Base-by-base conservation (phyloP, 2,797 vertebrate genomes). In the Vespertilio murinus region DNA sequence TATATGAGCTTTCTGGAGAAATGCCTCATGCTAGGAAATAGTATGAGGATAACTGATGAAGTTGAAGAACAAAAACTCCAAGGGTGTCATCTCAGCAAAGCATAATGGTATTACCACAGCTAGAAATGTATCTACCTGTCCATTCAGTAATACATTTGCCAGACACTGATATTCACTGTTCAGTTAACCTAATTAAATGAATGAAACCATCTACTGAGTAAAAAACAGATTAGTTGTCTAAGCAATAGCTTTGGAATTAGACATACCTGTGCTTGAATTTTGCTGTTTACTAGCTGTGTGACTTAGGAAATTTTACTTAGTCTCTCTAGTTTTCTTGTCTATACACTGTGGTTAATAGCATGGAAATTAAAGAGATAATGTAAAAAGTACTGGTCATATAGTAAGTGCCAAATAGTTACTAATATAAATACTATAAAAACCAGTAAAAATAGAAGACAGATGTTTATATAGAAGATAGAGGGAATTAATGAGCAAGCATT, bases 361-460 rank as follows among this genome's bases (percentile, higher is more conserved):
- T 88, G 89, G 67, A 92, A 87, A 84, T 93, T 75, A 90, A 65
- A 73, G 40, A 87, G 18, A 20, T 78, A 86, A 74, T 91, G 10
- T 85, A 81, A 93, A 88, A 84, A 25, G 38, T 70, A 83, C 30
- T 86, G 64, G 42, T 54, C 17, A 17, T 28, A 69, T 40, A 90
- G 28, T 79, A 71, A 81, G 47, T 88, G 54, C 74, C 79, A 65
- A 28, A 64, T 85, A 69, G 16, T 69, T 85, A 73, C n/a, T 59
- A 30, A 42, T 30, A 33, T 20, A 81, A 81, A 64, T 52, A 81
- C 18, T 73, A 65, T 30, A 40, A 86, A 78, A 59, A 30, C 61
- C 25, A 45, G 22, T 77, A n/a, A 52, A 49, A 78, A 45, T 70
- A 35, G 38, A 94, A 52, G 14, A 59, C 4, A 33, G n/a, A 23